Conservation (phyloP, 2,113 vertebrate species). For the Bubo scandiacus region DNA sequence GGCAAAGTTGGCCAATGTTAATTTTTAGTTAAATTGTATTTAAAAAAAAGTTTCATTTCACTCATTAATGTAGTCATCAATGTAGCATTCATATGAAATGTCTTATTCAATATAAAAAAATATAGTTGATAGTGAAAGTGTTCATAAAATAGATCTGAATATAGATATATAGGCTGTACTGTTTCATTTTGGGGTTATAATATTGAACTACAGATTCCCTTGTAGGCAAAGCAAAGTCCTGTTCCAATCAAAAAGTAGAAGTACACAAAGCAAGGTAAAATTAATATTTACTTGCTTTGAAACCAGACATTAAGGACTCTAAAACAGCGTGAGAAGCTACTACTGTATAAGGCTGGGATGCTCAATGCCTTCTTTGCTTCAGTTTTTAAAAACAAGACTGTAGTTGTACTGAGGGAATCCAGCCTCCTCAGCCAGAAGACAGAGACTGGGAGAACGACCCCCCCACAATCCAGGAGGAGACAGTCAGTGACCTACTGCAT, state of each 20-base stretch:
- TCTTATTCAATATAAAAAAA: not conserved
- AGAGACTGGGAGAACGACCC: no score
- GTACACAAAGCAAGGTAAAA: not conserved
- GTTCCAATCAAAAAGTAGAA: not conserved
- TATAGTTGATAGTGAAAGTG: not conserved
- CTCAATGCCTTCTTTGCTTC: no score
- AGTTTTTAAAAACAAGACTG: no score
- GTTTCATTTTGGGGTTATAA: not conserved
- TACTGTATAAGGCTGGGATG: not conserved
- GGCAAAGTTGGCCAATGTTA: not conserved
- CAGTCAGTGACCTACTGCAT: no score
- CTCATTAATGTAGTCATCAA: not conserved
- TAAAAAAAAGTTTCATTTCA: not conserved
- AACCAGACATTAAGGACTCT: not conserved
- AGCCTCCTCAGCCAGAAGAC: no score
- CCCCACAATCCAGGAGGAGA: no score
- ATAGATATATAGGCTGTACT: not conserved
- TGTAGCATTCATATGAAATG: not conserved
- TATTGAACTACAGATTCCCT: not conserved
- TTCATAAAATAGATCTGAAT: not conserved
- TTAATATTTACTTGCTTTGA: not conserved
- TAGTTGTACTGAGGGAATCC: no score
- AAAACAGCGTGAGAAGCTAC: not conserved
- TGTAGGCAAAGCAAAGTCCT: not conserved
- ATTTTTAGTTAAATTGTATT: not conserved